phyloP scores from a whole-genome alignment of 2,113 vertebrate genomes.

The Onychostoma macrolepis region DNA sequence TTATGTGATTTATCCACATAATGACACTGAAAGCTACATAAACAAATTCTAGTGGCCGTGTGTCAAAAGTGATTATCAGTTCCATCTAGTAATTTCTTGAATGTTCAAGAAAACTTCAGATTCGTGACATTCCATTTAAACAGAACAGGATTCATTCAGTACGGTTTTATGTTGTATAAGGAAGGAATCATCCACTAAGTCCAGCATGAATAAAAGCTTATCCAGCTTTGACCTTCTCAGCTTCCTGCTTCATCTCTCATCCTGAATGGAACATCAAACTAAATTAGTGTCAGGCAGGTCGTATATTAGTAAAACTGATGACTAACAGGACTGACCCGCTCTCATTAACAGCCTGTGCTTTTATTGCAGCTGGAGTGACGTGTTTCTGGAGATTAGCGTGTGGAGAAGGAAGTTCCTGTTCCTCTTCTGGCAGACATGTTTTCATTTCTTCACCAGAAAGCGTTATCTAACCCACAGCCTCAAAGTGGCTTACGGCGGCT shows the following conservation, averaged over 20 bases:
- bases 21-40: neutral
- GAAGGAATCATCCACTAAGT: constrained; percentile 23
- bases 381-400: constrained; percentile 34
- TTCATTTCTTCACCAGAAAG: constrained; percentile 47
- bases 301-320: neutral
- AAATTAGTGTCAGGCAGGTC: neutral
- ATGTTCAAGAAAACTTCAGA: neutral
- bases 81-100: constrained; percentile 3
- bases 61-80: neutral
- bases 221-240: constrained; percentile 33
- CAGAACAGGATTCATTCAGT: neutral
- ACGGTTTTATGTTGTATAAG: constrained; percentile 16
- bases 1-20: neutral
- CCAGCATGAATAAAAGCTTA: constrained; percentile 24
- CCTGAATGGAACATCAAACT: neutral
- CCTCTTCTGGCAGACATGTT: constrained; percentile 31
- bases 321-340: neutral
- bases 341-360: constrained; percentile 1
- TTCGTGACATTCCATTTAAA: neutral
- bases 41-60: neutral
- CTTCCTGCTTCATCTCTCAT: constrained; percentile 12
- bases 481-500: constrained; percentile 60
- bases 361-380: constrained; percentile 34
- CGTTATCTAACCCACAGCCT: constrained; percentile 58
- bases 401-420: constrained; percentile 29